Base-by-base conservation (phyloP, 2,113 vertebrate genomes). In the Spilogale gracilis region DNA sequence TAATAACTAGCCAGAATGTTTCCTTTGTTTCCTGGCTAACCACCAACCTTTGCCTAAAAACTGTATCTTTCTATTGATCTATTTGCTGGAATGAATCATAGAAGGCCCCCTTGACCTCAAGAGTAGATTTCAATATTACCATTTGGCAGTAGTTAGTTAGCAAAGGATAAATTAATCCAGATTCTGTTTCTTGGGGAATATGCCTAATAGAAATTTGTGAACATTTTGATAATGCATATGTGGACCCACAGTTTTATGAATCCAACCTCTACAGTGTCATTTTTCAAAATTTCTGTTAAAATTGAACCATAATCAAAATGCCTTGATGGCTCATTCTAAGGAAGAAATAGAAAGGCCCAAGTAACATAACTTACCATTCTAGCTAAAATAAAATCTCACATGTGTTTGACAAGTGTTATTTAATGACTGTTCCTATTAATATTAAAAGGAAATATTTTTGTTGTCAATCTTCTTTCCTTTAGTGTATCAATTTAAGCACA, bases 1-100 rank as follows among this genome's bases (percentile, higher is more conserved):
- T 80, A 97, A 95, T 93, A 96, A 91, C 9, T 38, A 78, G 43
- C 43, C 21, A 95, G n/a, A 95, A 79, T 83, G 21, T 63, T 95
- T 82, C 38, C 50, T 94, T 96, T 96, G 69, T 94, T 96, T 97
- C 50, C 56, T 97, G 74, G 60, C 60, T 96, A 94, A 91, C n/a
- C 13, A 97, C 43, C 92, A 92, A 11, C 54, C 2, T 96, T 85
- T 78, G 16, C 78, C 86, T 90, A 74, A 94, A 95, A 60, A 95
- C 48, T 97, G n/a, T 50, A 89, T 61, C 12, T 85, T 27, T 91
- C 92, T 95, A 96, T 82, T 91, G 67, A 92, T 94, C 74, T 92
- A n/a, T 89, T 60, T 86, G 50, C 30, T 80, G 32, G 16, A 93
- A 93, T 67, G 38, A 60, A 93, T 79, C 20, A 88, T 20, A 32